Base-by-base conservation (phyloP, 2,797 vertebrate species). In the Pagetopsis macropterus region DNA sequence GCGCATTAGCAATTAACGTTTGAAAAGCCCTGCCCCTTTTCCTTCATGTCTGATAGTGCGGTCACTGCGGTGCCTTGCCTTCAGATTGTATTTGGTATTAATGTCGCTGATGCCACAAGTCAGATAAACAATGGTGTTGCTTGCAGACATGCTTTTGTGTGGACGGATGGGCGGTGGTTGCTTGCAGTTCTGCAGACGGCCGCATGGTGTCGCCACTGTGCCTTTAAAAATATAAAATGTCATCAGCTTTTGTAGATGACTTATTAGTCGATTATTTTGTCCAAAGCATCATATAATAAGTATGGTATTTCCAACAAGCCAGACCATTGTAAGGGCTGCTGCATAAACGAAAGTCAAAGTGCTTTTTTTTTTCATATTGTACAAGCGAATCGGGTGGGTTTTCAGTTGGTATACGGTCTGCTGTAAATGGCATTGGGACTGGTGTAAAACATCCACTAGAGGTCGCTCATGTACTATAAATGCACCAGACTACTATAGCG, bases 91-190 rank as follows among this genome's bases (percentile, higher is more conserved):
- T n/a, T n/a, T n/a, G 9, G 41, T 43, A 23, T 54, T 45, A 54
- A 54, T 56, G 60, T 72, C 64, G 14, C 6, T 43, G 43, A n/a
- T 37, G 62, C 37, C 59, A 59, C 33, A 37, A 56, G 3, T 10
- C 46, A 48, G 49, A 73, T 52, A 51, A 85, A 90, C 82, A 89
- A 85, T 75, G 15, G 60, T 33, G 50, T 33, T 56, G 65, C 57
- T 63, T 64, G 65, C 57, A 59, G 55, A 43, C 10, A 16, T 78
- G 82, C 78, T 87, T 81, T 76, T 87, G 62, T 84, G 54, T 81
- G 86, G 71, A 37, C 73, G 46, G 82, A 92, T 89, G 91, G 91
- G 92, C 90, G 90, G 92, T 92, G 92, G 91, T 93, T 93, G 58
- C 14, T 7, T 86, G 86, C 62, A 74, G 76, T 82, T 2, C 65